phyloP scores from a whole-genome alignment of 2,888 invertebrate species.

The Chaitophorus viminalis region DNA sequence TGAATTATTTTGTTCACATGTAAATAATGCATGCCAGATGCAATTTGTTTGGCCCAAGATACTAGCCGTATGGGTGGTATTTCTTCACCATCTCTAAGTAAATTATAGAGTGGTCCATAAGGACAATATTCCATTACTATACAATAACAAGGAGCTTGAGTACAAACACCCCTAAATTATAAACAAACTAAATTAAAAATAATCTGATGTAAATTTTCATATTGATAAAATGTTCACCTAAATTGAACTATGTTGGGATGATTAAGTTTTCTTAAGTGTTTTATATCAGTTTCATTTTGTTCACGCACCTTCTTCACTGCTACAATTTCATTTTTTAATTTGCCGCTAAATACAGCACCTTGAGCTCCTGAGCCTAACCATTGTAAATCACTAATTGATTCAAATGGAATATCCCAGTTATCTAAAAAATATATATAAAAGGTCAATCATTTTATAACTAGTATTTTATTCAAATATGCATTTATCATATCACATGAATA shows the following conservation, averaged over 20 bases:
- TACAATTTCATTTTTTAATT: constrained; percentile 82
- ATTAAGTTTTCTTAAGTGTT: constrained; percentile 88
- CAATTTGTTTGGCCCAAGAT: constrained; percentile 95
- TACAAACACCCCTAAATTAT: constrained; percentile 85
- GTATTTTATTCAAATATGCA: neutral
- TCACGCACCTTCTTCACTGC: constrained; percentile 97
- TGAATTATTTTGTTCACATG: constrained; percentile 97
- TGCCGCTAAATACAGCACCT: constrained; percentile 93
- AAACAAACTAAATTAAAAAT: constrained; percentile 52
- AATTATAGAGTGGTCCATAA: constrained; percentile 91
- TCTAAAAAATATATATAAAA: constrained; percentile 70
- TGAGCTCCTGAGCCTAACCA: constrained; percentile 97
- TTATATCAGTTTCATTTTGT: constrained; percentile 90
- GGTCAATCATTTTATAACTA: neutral
- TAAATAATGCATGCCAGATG: constrained; percentile 95
- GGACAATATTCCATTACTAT: constrained; percentile 99
- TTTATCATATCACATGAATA: constrained; percentile 17
- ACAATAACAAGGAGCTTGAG: constrained; percentile 89
- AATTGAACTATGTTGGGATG: constrained; percentile 96
- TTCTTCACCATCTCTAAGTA: constrained; percentile 82
- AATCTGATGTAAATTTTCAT: neutral
- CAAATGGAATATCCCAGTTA: constrained; percentile 96
- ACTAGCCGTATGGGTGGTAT: constrained; percentile 88
- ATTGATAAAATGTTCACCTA: constrained; percentile 69
- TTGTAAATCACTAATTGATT: constrained; percentile 85